Evolutionary conservation across 2,113 vertebrate species (phyloP), one percentile per base, ranked within the genome.

Genomic region (Vicugna pacos): DNA sequence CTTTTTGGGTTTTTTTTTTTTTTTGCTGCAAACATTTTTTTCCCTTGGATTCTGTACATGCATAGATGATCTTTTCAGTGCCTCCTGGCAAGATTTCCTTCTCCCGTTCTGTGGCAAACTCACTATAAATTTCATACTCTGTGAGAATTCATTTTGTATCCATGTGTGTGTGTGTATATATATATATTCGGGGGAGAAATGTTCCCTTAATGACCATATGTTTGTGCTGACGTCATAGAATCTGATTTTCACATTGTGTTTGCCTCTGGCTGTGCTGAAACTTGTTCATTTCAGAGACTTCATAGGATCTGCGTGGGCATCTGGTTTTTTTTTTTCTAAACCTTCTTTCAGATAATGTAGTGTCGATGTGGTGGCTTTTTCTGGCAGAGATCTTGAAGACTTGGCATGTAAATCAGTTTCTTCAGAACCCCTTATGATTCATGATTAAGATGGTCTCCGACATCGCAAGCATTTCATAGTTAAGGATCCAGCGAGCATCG

Each of bases 31-130:
- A 20, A 8, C 32, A 8, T 30, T 58, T 83, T 65, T 30, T 83
- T 65, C 24, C 8, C 48, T 48, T 9, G 35, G 14, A 64, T 60
- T n/a, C 46, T 14, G 7, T 10, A 2, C 4, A 3, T 1, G 48
- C 28, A 1, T 1, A 2, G 13, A 11, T 1, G 26, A 5, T 10
- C 4, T 30, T 42, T 17, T 17, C 12, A 10, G 4, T 10, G 62
- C 17, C 14, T 19, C 9, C 9, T 38, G 60, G 56, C 24, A 15
- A 58, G 13, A 24, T 2, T 48, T 2, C 26, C 24, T 9, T 13
- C 19, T 22, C 26, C 52, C n/a, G 42, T 72, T n/a, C 35, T 13
- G 5, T 0, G 32, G 7, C 0, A 14, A 8, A 19, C 26, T 30
- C 16, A 3, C 67, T 30, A 48, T 24, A 28, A 11, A n/a, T n/a